These are phyloP conservation scores for Antennarius maculatus DNA, from an alignment of 2,797 vertebrate genomes.

Conservation along the genomic window DNA sequence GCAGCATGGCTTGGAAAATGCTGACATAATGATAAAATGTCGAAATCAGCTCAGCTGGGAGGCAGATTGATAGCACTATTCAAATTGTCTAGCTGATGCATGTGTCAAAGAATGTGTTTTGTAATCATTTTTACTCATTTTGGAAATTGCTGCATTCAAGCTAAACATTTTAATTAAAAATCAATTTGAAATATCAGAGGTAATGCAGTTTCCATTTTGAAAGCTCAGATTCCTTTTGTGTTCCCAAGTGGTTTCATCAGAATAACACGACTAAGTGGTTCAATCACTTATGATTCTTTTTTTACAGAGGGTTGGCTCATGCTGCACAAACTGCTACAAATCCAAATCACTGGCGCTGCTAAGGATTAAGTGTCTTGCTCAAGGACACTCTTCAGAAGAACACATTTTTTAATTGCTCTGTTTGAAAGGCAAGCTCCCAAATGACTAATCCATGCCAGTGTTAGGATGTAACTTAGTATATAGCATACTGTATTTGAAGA, in stretches of 20 bases:
- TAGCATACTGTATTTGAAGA: constrained; percentile 2
- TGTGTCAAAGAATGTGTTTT: constrained; percentile 42
- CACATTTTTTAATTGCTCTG: constrained; percentile 19
- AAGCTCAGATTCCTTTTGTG: constrained; percentile 1
- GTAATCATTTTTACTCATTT: constrained; percentile 21
- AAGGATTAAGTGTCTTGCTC: constrained; percentile 51
- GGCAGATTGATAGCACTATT: constrained; percentile 50
- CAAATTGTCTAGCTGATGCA: constrained; percentile 30
- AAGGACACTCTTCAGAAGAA: constrained; percentile 52
- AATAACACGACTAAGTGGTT: constrained; percentile 28
- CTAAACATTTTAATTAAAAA: constrained; percentile 22
- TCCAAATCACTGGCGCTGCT: constrained; percentile 46
- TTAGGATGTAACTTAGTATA: not conserved
- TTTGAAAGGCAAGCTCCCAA: constrained; percentile 17
- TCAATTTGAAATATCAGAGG: not conserved
- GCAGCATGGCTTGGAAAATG: constrained; percentile 36
- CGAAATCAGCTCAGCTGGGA: constrained; percentile 49
- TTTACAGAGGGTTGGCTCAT: constrained; percentile 33
- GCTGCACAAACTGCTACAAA: constrained; percentile 29
- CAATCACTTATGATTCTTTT: constrained; percentile 40
- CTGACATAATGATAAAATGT: constrained; percentile 51
- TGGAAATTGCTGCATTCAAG: constrained; percentile 21
- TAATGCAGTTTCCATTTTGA: not conserved
- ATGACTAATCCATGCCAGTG: constrained; percentile 2
- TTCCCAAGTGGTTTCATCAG: constrained; percentile 15